phyloP scores from a whole-genome alignment of 2,797 vertebrate species.

The Oreonectes daqikongensis region DNA sequence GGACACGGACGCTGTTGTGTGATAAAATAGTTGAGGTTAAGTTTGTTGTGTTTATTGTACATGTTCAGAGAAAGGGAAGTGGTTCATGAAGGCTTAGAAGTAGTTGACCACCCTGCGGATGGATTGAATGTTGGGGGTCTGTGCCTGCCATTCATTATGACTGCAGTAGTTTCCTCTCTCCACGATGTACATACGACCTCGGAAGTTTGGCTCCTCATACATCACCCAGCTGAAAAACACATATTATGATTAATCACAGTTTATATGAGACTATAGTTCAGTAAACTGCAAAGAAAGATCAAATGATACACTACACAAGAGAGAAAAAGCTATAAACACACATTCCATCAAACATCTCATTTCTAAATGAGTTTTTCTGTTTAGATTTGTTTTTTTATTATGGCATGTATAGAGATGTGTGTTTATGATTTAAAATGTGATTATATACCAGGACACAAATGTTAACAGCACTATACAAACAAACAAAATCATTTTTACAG shows the following conservation, averaged over 20 bases:
- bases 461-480: no score
- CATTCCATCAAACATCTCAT: no score
- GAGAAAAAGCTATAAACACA: no score
- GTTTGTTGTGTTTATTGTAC: slow-evolving; percentile 51
- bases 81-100: slow-evolving; percentile 73
- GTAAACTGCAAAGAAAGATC: not conserved
- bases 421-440: no score
- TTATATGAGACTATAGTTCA: not conserved
- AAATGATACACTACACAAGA: no score
- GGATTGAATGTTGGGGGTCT: slow-evolving; percentile 87
- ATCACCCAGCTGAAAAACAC: slow-evolving; percentile 84
- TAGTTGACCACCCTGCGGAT: slow-evolving; percentile 88
- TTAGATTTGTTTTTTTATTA: no score
- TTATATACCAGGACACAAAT: no score
- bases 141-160: slow-evolving; percentile 85
- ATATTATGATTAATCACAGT: not conserved
- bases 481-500: no score
- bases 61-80: not conserved
- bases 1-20: slow-evolving; percentile 58
- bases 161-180: slow-evolving; percentile 86
- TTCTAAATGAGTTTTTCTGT: no score
- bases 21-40: slow-evolving; percentile 66
- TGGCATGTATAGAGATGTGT: no score
- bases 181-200: slow-evolving; percentile 89
- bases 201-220: slow-evolving; percentile 92